Percentiles rank a stretch among this genome's conserved stretches.
These are phyloP conservation scores for Drosophila meridionalis DNA, from an alignment of 2,888 invertebrate species.

Conservation along the genomic window DNA sequence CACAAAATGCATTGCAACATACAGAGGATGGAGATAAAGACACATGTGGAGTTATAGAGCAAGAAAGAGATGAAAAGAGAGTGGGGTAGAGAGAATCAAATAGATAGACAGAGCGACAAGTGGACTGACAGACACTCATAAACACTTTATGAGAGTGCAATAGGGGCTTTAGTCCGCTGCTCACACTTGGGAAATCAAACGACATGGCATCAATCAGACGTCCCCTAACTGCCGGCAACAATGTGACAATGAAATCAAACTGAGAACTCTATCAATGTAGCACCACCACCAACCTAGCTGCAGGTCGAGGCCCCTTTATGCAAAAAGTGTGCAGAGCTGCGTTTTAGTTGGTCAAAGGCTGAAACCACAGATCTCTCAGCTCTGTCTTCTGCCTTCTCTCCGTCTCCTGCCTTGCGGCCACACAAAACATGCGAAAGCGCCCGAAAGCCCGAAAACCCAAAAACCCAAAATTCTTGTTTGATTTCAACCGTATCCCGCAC, in stretches of 20 bases:
- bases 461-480: conserved; percentile 39
- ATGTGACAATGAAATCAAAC: conserved; percentile 77
- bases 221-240: conserved; percentile 53
- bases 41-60: conserved; percentile 5
- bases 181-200: conserved; percentile 74
- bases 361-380: conserved; percentile 46
- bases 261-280: conserved; percentile 40
- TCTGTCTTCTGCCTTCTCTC: not conserved
- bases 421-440: conserved; percentile 2
- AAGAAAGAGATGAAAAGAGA: not conserved
- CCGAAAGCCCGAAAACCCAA: conserved; percentile 20
- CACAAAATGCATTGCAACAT: conserved; percentile 43
- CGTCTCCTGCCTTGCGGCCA: conserved; percentile 6
- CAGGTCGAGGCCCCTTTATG: conserved; percentile 19
- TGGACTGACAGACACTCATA: conserved; percentile 55
- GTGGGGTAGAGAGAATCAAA: not conserved
- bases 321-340: conserved; percentile 32
- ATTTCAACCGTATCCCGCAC: conserved; percentile 29
- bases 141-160: conserved; percentile 69
- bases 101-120: conserved; percentile 7
- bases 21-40: conserved; percentile 1
- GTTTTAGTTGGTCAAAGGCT: conserved; percentile 58
- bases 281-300: conserved; percentile 11
- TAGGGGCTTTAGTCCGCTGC: conserved; percentile 41
- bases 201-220: conserved; percentile 66